These are phyloP conservation scores for Probaryconus sp. DNA, from an alignment of 1,140 invertebrate genomes.

Conservation along the genomic window DNA sequence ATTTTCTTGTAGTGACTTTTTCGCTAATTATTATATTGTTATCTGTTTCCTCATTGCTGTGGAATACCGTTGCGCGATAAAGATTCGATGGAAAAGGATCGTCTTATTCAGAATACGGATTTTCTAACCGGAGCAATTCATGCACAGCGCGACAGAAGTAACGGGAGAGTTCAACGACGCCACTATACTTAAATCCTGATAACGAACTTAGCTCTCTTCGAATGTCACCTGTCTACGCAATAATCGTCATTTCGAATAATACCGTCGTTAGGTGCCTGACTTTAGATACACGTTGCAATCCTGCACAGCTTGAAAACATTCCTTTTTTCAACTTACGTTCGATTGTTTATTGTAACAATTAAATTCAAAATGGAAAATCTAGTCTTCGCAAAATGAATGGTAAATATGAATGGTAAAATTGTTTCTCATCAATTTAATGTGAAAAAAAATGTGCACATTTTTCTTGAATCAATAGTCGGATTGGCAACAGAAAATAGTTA, in stretches of 20 bases:
- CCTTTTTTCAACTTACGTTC: no score
- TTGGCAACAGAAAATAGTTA: no score
- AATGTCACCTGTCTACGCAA: slow-evolving; percentile 28
- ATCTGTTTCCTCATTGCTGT: slow-evolving; percentile 70
- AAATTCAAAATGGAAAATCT: no score
- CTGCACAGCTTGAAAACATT: no score
- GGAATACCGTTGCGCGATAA: slow-evolving; percentile 71
- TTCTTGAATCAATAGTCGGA: no score
- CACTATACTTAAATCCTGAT: slow-evolving; percentile 10
- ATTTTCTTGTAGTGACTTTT: slow-evolving; percentile 39
- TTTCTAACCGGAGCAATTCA: slow-evolving; percentile 61
- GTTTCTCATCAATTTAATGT: no score
- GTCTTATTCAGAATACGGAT: slow-evolving; percentile 59
- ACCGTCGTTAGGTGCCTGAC: neutral
- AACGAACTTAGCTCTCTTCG: slow-evolving; percentile 7
- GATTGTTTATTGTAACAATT: no score
- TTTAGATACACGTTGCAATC: no score
- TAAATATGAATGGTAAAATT: no score
- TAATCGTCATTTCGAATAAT: slow-evolving; percentile 15
- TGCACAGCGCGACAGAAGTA: slow-evolving; percentile 49
- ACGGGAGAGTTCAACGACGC: slow-evolving; percentile 62
- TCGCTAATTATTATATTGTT: slow-evolving; percentile 58
- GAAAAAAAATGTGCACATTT: no score
- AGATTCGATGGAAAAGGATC: slow-evolving; percentile 55
- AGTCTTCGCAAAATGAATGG: no score